These are phyloP conservation scores for Aspidiotus destructor DNA, from an alignment of 2,888 invertebrate genomes.

Conservation along the genomic window DNA sequence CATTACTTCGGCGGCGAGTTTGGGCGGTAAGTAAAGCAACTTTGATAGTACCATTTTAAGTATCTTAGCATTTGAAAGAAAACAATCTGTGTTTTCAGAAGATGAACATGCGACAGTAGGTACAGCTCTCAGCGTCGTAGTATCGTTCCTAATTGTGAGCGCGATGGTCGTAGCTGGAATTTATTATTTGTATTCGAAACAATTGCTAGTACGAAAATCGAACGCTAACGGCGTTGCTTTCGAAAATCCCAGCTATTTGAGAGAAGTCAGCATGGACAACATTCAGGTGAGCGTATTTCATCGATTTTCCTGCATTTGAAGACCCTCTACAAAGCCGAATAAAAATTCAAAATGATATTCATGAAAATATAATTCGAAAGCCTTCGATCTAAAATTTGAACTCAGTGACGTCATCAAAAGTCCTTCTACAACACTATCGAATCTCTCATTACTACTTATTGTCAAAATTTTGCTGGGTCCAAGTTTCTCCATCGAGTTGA, in stretches of 20 bases:
- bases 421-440: no score
- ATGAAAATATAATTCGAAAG: not conserved
- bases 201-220: constrained; percentile 55
- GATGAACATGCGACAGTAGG: constrained; percentile 49
- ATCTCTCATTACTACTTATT: no score
- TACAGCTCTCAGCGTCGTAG: constrained; percentile 54
- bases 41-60: not conserved
- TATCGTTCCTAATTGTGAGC: constrained; percentile 53
- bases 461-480: no score
- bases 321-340: no score
- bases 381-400: no score
- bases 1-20: constrained; percentile 54
- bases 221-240: constrained; percentile 67
- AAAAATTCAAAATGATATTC: not conserved
- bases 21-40: constrained; percentile 38
- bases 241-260: constrained; percentile 72
- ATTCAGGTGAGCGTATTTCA: constrained; percentile 40
- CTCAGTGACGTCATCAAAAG: no score
- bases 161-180: constrained; percentile 53
- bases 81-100: constrained; percentile 39
- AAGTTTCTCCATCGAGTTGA: no score
- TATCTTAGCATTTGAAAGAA: no score
- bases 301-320: no score
- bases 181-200: constrained; percentile 54
- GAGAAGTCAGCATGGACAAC: constrained; percentile 65